Evolutionary conservation across 2,113 vertebrate genomes (phyloP).

Genomic region (Rhinoderma darwinii): DNA sequence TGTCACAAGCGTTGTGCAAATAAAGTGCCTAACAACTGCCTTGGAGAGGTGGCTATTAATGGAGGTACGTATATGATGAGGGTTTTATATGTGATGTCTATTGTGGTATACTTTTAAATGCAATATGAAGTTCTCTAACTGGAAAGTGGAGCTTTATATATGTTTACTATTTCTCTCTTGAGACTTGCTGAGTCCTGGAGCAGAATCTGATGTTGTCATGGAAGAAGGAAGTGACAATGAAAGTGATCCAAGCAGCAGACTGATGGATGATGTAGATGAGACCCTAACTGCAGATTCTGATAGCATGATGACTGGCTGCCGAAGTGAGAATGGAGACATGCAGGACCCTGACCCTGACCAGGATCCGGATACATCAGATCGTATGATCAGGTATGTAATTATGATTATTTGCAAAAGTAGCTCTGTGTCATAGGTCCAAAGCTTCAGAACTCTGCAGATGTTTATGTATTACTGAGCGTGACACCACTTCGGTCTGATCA

Average conservation of each 20-base stretch:
- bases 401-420: too few species aligned
- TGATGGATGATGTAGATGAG: constrained; percentile 91
- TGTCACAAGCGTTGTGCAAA: constrained; percentile 96
- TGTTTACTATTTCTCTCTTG: neutral
- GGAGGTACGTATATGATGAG: constrained; percentile 77
- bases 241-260: constrained; percentile 80
- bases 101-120: neutral
- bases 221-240: constrained; percentile 92
- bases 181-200: constrained; percentile 50
- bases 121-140: neutral
- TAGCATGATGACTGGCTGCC: constrained; percentile 76
- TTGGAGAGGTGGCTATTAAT: constrained; percentile 92
- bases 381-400: constrained; percentile 86
- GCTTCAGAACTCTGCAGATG: too few species aligned
- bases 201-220: constrained; percentile 82
- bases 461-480: too few species aligned
- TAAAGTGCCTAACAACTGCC: constrained; percentile 96
- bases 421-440: too few species aligned
- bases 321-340: constrained; percentile 80
- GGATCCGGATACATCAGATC: constrained; percentile 85
- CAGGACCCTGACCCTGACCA: constrained; percentile 86
- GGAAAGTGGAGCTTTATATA: neutral
- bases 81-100: neutral
- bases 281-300: constrained; percentile 80
- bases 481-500: too few species aligned